Conservation (phyloP, 2,797 vertebrate species). For the Petrocephalus sullivani region DNA sequence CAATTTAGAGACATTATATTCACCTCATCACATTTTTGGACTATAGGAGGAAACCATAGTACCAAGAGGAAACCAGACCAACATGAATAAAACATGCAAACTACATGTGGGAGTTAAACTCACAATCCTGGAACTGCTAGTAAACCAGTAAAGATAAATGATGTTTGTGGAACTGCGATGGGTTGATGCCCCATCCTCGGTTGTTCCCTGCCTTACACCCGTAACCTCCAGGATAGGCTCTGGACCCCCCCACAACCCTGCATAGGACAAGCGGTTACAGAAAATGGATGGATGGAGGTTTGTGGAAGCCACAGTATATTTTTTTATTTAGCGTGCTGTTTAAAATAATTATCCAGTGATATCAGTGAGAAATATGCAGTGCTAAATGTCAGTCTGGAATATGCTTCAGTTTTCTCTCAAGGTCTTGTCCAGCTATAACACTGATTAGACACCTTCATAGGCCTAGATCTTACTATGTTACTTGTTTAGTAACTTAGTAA, state of each 20-base stretch:
- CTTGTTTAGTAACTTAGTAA: not conserved
- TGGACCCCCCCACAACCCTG: too few relatives aligned
- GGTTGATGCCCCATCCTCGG: too few relatives aligned
- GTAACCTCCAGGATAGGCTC: too few relatives aligned
- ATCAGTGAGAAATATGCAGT: not conserved
- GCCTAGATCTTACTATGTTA: not conserved
- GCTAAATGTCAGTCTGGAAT: not conserved
- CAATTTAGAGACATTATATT: not conserved
- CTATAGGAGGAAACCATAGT: not conserved
- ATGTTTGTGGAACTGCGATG: not conserved
- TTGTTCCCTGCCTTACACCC: too few relatives aligned
- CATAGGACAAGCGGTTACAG: too few relatives aligned
- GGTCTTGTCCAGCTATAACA: not conserved
- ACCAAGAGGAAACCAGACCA: not conserved
- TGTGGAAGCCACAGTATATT: not conserved
- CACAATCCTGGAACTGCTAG: not conserved
- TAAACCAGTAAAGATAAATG: not conserved
- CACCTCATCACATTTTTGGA: not conserved
- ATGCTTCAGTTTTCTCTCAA: not conserved
- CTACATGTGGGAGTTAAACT: not conserved
- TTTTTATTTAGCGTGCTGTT: not conserved
- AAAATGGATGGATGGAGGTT: too few relatives aligned
- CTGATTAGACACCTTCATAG: not conserved
- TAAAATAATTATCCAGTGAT: not conserved
- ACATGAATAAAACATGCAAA: not conserved